Evolutionary conservation across 2,888 invertebrate genomes (phyloP), one percentile per base, ranked within the genome.

Genomic region (Cerceris ruficornis): DNA sequence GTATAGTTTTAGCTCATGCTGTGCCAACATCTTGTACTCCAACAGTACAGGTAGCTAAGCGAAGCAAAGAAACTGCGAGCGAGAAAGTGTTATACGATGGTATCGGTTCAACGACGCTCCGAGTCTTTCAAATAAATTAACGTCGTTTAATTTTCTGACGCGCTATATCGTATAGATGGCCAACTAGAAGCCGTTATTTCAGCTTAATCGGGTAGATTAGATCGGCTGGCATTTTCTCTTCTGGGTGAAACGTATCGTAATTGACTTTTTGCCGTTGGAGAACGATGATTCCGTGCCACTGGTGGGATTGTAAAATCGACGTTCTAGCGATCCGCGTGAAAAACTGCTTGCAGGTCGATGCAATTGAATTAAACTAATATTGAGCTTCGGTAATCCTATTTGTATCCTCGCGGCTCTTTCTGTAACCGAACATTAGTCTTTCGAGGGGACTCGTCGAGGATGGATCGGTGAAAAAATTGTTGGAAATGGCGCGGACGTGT

Each of bases 51-150:
- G 28, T 28, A 28, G 28, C 28, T 28, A 75, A 68, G 64, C 73
- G 54, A 17, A 28, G 39, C 17, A 49, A 66, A 28, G 55, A 43
- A 14, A 54, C 15, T 28, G 0, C 28, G 65, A 11, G 60, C 67
- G 41, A 8, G 78, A 69, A 75, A 76, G 72, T 70, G 69, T 78
- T 66, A 41, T 50, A 66, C 41, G 14, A 6, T n/a, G 43, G 54
- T 42, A 58, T 17, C 9, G 13, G 39, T n/a, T 9, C 9, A 14
- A 17, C 17, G 59, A 41, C 9, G 62, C 9, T 6, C 15, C 43
- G 43, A 52, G n/a, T 14, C 60, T 55, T 9, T 11, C 55, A 13
- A 39, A 9, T 28, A 50, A 58, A 62, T 68, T 42, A 62, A 50
- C 15, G 42, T 15, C 15, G 14, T 59, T 46, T 7, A 8, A 59